phyloP scores from a whole-genome alignment of 1,140 invertebrate species.

The Colletes gigas region DNA sequence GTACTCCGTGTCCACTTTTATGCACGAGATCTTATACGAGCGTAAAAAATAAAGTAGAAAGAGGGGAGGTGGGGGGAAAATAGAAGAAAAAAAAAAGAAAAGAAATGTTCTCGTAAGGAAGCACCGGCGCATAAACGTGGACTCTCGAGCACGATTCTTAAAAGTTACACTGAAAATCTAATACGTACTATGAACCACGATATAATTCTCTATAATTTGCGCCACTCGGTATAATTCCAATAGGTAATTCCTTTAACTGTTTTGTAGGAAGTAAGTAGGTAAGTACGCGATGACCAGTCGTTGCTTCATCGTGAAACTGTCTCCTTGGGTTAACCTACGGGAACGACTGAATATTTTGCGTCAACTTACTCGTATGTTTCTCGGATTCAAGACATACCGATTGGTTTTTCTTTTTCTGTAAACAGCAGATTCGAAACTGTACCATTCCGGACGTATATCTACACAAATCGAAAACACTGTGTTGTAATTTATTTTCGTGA shows the following conservation, averaged over 20 bases:
- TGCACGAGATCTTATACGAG: slow-evolving; percentile 1
- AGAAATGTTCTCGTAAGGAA: slow-evolving; percentile 13
- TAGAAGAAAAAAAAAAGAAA: too few relatives aligned
- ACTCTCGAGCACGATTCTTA: background rate
- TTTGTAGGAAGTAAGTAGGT: slow-evolving; percentile 35
- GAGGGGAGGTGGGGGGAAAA: too few relatives aligned
- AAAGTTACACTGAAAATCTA: slow-evolving; percentile 17
- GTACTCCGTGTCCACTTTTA: background rate
- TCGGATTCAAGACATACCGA: slow-evolving; percentile 7
- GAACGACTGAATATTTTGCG: slow-evolving; percentile 29
- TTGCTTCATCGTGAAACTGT: slow-evolving; percentile 42
- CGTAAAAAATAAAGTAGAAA: slow-evolving; percentile 22
- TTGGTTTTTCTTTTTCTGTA: background rate
- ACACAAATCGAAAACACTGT: slow-evolving; percentile 28
- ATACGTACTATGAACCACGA: background rate
- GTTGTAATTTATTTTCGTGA: slow-evolving; percentile 37
- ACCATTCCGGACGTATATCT: background rate
- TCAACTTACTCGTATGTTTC: slow-evolving; percentile 19
- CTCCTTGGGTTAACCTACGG: slow-evolving; percentile 20
- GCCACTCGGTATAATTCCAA: background rate
- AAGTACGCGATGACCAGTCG: slow-evolving; percentile 50
- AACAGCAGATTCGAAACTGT: slow-evolving; percentile 12
- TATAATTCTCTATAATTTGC: background rate
- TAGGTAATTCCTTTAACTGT: slow-evolving; percentile 27
- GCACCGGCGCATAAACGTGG: background rate